phyloP scores from a whole-genome alignment of 1,140 invertebrate species.

The Zaprionus camerounensis region DNA sequence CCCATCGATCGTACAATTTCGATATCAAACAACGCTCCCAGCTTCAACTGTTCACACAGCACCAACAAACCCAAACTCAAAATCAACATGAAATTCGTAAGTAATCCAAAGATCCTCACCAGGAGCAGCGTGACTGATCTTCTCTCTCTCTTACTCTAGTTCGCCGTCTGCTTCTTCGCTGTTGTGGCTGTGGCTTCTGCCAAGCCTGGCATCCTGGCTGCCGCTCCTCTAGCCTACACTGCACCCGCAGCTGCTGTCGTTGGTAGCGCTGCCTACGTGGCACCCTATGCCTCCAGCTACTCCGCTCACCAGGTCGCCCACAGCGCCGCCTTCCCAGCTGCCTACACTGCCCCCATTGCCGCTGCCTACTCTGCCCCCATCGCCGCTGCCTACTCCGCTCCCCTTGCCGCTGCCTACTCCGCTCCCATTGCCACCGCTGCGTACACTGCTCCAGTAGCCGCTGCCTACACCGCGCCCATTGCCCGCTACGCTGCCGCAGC shows the following conservation, averaged over 20 bases:
- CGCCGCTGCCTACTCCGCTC: constrained; percentile 64
- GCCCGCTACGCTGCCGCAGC: constrained; percentile 60
- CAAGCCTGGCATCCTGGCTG: constrained; percentile 65
- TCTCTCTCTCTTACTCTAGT: constrained; percentile 29
- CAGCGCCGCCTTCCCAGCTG: constrained; percentile 71
- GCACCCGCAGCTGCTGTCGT: constrained; percentile 74
- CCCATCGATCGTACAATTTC: constrained; percentile 12
- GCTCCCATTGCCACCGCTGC: constrained; percentile 51
- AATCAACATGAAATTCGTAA: constrained; percentile 83
- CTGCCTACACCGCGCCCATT: constrained; percentile 63
- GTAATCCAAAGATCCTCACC: constrained; percentile 12
- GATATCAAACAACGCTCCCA: constrained; percentile 68
- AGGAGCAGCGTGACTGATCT: background rate
- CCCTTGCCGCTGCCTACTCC: constrained; percentile 63
- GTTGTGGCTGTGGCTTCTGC: constrained; percentile 70
- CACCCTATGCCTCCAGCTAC: constrained; percentile 84
- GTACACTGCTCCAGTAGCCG: constrained; percentile 53
- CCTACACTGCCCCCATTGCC: constrained; percentile 45
- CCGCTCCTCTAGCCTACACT: constrained; percentile 82
- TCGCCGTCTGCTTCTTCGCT: constrained; percentile 78
- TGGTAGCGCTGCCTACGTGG: constrained; percentile 84
- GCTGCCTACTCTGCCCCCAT: constrained; percentile 32
- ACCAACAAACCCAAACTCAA: constrained; percentile 36
- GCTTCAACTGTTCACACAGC: constrained; percentile 60
- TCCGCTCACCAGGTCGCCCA: constrained; percentile 58